Conservation (phyloP, 2,888 invertebrate genomes). For the Cybosia mesomella region DNA sequence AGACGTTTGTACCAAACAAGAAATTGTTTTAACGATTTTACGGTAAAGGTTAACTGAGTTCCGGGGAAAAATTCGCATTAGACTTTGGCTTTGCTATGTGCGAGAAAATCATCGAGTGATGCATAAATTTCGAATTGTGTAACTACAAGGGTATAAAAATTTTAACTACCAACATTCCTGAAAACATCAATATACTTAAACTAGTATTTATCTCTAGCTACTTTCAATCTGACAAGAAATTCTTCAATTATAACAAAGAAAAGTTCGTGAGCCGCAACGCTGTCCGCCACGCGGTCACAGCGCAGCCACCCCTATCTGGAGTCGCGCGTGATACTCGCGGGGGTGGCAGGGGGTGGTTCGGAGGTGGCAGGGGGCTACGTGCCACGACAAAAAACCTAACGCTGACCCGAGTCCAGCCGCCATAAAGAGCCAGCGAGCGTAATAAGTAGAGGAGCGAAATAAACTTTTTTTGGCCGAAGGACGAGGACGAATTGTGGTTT, state of each 20-base stretch:
- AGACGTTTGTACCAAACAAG: neutral
- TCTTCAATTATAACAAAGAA: slow-evolving; percentile 7
- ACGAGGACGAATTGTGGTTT: slow-evolving; percentile 32
- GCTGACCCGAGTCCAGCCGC: slow-evolving; percentile 78
- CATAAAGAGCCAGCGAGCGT: slow-evolving; percentile 78
- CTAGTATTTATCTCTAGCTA: neutral
- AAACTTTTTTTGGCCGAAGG: slow-evolving; percentile 23
- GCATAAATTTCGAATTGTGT: neutral
- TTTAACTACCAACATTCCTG: neutral
- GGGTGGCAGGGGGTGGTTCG: slow-evolving; percentile 51
- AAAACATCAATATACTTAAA: neutral
- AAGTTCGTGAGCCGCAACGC: slow-evolving; percentile 34
- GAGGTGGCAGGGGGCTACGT: slow-evolving; percentile 64
- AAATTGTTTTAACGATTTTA: neutral
- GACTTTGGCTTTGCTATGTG: neutral
- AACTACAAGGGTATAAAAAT: neutral
- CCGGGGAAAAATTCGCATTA: neutral
- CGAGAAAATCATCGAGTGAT: neutral
- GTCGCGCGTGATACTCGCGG: slow-evolving; percentile 70
- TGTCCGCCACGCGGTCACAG: slow-evolving; percentile 44
- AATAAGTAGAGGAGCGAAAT: slow-evolving; percentile 60
- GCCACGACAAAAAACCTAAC: slow-evolving; percentile 80
- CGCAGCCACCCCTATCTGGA: slow-evolving; percentile 66
- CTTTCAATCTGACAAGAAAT: neutral
- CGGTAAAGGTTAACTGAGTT: neutral